Evolutionary conservation across 2,888 invertebrate species (phyloP).

Genomic region (Ferrisia virgata): DNA sequence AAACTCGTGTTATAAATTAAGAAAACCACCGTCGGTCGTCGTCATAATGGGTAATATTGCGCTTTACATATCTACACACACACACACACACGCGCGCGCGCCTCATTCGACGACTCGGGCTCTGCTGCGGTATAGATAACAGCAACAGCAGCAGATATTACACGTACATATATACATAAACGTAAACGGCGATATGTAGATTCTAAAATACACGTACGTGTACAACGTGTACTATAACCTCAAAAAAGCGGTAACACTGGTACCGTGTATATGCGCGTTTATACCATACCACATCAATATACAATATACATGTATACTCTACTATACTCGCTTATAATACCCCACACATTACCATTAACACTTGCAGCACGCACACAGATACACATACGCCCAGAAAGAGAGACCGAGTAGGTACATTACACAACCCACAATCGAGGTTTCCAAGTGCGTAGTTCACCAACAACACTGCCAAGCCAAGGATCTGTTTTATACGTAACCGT

Average conservation of each 20-base stretch:
- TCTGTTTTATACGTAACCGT: not conserved
- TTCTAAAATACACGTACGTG: not conserved
- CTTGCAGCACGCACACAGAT: not conserved
- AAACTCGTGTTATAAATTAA: not conserved
- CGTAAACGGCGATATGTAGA: not conserved
- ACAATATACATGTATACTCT: too few relatives aligned
- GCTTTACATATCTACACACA: not conserved
- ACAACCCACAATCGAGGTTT: not conserved
- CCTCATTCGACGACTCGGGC: not conserved
- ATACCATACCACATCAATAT: not conserved
- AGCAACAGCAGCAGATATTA: not conserved
- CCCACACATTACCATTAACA: not conserved
- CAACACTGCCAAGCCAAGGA: not conserved
- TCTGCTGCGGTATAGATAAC: not conserved
- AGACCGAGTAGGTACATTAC: not conserved
- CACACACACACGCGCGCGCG: not conserved
- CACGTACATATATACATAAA: not conserved
- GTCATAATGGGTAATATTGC: not conserved
- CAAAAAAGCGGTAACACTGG: constrained; percentile 14
- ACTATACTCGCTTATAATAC: not conserved
- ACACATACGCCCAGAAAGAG: not conserved
- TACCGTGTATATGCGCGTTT: not conserved
- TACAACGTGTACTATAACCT: not conserved
- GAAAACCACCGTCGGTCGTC: not conserved
- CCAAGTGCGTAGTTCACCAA: not conserved